phyloP scores from a whole-genome alignment of 2,113 vertebrate species.

The Montifringilla adamsi region DNA sequence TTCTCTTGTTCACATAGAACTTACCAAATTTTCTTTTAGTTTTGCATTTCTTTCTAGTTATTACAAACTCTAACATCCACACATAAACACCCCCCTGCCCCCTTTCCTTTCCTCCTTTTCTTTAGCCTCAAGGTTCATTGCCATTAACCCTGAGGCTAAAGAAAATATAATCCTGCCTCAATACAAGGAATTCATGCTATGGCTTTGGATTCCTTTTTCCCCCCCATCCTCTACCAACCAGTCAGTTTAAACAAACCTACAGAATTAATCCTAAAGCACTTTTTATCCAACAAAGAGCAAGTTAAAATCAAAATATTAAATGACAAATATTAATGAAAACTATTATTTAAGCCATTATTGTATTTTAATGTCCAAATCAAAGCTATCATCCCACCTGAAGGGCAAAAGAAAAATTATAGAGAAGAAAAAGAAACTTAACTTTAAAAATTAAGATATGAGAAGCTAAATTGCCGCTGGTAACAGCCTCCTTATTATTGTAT shows the following conservation, averaged over 20 bases:
- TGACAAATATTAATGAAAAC: background rate
- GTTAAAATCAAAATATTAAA: background rate
- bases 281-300: background rate
- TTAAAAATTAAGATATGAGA: background rate
- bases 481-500: background rate
- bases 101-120: no score
- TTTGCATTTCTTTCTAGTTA: background rate
- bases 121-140: no score
- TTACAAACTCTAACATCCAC: background rate
- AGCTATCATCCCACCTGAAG: background rate
- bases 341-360: background rate
- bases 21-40: background rate
- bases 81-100: fast-evolving
- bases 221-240: background rate
- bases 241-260: background rate
- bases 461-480: background rate
- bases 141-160: background rate
- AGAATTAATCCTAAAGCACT: background rate
- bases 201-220: background rate
- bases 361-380: background rate
- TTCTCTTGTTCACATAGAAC: background rate
- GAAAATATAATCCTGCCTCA: background rate
- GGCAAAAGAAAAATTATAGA: background rate
- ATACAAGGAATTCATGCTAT: background rate
- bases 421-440: background rate